A percentile compares a stretch with the other conserved stretches of the same genome.
Evolutionary conservation across 2,888 invertebrate species (phyloP).

Genomic region (Hypercompe scribonia): DNA sequence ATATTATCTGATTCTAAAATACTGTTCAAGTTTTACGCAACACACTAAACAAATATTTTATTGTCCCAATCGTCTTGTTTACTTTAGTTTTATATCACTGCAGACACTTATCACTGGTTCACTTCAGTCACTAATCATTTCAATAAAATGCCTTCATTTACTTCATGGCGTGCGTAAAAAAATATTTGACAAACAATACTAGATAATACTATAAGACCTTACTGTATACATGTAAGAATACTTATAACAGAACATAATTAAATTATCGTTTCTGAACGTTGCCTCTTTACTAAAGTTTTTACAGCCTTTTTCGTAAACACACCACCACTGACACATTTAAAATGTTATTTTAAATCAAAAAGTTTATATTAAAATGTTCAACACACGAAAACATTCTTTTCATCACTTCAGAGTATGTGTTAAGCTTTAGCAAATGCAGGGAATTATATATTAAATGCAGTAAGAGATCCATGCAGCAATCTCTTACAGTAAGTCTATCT

Average conservation of each 20-base stretch:
- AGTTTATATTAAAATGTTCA: neutral
- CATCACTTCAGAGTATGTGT: neutral
- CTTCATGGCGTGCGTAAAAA: neutral
- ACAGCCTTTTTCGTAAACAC: neutral
- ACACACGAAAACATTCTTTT: neutral
- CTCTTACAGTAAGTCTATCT: neutral
- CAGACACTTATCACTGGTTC: slow-evolving; percentile 6
- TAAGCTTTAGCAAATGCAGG: no score
- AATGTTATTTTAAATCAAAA: neutral
- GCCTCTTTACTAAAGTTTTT: neutral
- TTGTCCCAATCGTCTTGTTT: slow-evolving; percentile 4
- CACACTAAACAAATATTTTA: neutral
- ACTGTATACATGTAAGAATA: neutral
- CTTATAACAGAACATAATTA: neutral
- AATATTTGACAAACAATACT: neutral
- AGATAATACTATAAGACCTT: neutral
- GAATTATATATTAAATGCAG: neutral
- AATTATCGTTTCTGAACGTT: neutral
- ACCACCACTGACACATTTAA: neutral
- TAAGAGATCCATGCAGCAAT: neutral
- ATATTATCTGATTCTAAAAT: neutral
- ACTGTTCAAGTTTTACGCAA: neutral
- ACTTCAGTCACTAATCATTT: slow-evolving; percentile 1
- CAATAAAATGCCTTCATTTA: slow-evolving; percentile 5
- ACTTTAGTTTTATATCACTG: neutral